phyloP scores from a whole-genome alignment of 2,888 invertebrate genomes.

The Andrena praecox region DNA sequence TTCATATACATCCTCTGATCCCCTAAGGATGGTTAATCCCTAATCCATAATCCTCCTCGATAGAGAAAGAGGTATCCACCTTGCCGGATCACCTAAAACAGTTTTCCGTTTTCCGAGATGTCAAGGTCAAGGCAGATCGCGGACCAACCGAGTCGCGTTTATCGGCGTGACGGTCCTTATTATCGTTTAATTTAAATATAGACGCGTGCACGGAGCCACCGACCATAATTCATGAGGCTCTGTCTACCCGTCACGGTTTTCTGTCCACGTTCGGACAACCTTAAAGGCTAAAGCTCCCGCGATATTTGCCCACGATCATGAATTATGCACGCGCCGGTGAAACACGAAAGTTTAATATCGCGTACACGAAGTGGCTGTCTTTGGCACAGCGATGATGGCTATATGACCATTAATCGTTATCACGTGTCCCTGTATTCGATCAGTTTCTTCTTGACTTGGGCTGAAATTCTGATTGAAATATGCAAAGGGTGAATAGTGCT shows the following conservation, averaged over 20 bases:
- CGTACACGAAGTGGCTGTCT: not conserved
- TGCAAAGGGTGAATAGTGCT: not conserved
- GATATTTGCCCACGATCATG: slow-evolving; percentile 44
- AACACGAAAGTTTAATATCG: slow-evolving; percentile 38
- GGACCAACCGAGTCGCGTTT: not conserved
- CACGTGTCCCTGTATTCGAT: too few species aligned
- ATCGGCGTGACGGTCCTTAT: slow-evolving; percentile 14
- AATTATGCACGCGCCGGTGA: slow-evolving; percentile 45
- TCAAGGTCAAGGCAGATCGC: too few species aligned
- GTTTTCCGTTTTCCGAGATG: too few species aligned
- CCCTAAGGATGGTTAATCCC: slow-evolving; percentile 19
- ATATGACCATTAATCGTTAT: too few species aligned
- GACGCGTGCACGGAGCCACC: slow-evolving; percentile 1
- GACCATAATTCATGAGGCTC: slow-evolving; percentile 47
- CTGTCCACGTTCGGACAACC: slow-evolving; percentile 41
- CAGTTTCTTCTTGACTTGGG: too few species aligned
- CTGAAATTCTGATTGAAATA: not conserved
- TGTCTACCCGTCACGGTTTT: slow-evolving; percentile 40
- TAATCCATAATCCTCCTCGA: too few species aligned
- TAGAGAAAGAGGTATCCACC: too few species aligned
- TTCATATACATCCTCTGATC: slow-evolving; percentile 41
- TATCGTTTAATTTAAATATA: slow-evolving; percentile 44
- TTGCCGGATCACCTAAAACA: too few species aligned
- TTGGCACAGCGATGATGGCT: not conserved
- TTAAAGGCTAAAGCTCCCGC: slow-evolving; percentile 35